phyloP scores from a whole-genome alignment of 2,113 vertebrate species.

The Brachirus orientalis region DNA sequence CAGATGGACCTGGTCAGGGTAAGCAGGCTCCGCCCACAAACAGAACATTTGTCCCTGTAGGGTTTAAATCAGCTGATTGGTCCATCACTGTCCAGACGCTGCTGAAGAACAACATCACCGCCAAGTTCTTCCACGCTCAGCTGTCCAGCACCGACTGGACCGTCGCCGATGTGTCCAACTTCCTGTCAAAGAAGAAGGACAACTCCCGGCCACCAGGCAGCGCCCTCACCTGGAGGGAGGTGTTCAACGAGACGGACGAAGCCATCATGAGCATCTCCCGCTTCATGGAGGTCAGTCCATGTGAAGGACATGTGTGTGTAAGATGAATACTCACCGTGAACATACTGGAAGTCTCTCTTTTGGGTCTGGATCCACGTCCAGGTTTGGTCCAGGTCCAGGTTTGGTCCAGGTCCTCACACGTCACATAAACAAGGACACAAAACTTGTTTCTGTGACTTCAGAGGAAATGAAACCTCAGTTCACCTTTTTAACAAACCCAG shows the following conservation, averaged over 20 bases:
- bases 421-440: no score
- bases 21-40: conserved; percentile 41
- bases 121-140: conserved; percentile 79
- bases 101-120: conserved; percentile 84
- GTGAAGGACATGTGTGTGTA: not conserved
- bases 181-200: conserved; percentile 86
- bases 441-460: no score
- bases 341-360: no score
- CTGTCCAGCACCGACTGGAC: conserved; percentile 87
- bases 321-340: no score
- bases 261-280: conserved; percentile 91
- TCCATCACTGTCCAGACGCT: conserved; percentile 77
- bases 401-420: no score
- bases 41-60: not conserved
- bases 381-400: no score
- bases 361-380: no score
- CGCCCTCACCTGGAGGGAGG: conserved; percentile 89
- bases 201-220: conserved; percentile 67
- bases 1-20: conserved; percentile 94
- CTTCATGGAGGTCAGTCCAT: conserved; percentile 93
- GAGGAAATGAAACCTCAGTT: no score
- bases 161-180: conserved; percentile 82
- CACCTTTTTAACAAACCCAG: no score
- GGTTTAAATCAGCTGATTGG: not conserved
- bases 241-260: conserved; percentile 93